These are phyloP conservation scores for Lymantria dispar DNA, from an alignment of 2,888 invertebrate species.

Conservation along the genomic window DNA sequence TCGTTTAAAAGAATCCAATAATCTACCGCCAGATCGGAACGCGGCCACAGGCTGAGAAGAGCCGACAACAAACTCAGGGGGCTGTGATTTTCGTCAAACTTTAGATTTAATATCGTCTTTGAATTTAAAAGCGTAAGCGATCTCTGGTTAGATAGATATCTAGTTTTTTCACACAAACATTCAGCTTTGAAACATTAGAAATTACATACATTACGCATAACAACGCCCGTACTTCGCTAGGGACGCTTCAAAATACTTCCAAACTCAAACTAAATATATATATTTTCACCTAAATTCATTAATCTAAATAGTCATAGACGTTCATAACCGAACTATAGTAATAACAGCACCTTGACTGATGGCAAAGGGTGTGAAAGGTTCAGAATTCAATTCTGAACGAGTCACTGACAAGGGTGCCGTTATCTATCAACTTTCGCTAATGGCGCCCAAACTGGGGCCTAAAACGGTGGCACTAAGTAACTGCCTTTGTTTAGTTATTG, in stretches of 20 bases:
- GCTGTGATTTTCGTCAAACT: too few species aligned
- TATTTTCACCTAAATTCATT: constrained; percentile 24
- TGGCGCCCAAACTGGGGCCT: constrained; percentile 24
- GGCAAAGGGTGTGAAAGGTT: constrained; percentile 27
- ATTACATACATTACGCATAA: too few species aligned
- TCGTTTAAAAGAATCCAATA: too few species aligned
- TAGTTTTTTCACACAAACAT: too few species aligned
- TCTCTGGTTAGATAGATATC: too few species aligned
- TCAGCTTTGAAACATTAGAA: too few species aligned
- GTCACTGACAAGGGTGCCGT: constrained; percentile 34
- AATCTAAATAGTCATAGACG: constrained; percentile 19
- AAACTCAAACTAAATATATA: neutral
- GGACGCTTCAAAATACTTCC: neutral
- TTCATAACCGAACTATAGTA: constrained; percentile 34
- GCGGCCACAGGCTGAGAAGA: too few species aligned
- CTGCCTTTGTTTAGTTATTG: constrained; percentile 17
- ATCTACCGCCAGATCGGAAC: too few species aligned
- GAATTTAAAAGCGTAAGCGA: too few species aligned
- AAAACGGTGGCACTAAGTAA: constrained; percentile 18
- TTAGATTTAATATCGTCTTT: too few species aligned
- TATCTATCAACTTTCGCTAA: constrained; percentile 35
- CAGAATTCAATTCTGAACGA: constrained; percentile 35
- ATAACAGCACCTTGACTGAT: constrained; percentile 32
- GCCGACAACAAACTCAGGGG: too few species aligned
- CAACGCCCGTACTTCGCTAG: too few species aligned